Base-by-base conservation (phyloP, 2,113 vertebrate genomes). In the Corydoras sp. region DNA sequence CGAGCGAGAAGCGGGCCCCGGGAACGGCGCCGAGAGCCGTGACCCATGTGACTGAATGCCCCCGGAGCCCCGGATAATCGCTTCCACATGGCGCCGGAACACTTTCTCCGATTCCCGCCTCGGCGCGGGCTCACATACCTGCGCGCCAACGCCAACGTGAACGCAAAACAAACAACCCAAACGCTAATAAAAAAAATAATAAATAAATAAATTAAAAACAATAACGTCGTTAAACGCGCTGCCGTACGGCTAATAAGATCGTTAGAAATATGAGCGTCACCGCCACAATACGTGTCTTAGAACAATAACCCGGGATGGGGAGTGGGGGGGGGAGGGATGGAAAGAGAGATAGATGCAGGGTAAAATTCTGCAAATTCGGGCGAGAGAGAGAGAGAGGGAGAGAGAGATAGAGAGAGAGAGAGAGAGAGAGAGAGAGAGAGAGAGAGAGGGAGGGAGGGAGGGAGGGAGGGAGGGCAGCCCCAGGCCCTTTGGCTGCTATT, bases 401-500 rank as follows among this genome's bases (percentile, higher is more conserved):
- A 53, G 30, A 62, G 30, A 32, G 30, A 11, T n/a, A 50, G 5
- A 54, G 13, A n/a, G 64, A 58, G 9, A 9, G 7, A 58, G 24
- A 56, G 51, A 43, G 58, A 58, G 49, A 18, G 13, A 56, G 1
- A 53, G 14, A 15, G 48, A 14, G n/a, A 60, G n/a, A 54, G 30
- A 62, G 30, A 32, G 30, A 11, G n/a, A 29, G 32, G 63, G 63
- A 59, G 7, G 5, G 1, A 13, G 18, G 15, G 29, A 0, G 10
- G 56, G 58, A 9, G 30, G 49, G 31, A 50, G 10, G n/a, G 10
- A 48, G 48, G 10, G 62, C 43, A 43, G 43, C 50, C 62, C 15
- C 62, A 24, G 71, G 77, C 58, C 29, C 51, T 70, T 58, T 66
- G 58, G 74, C 48, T 14, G 54, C 75, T 77, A 71, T 80, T 77